Evolutionary conservation across 2,113 vertebrate genomes (phyloP).

Genomic region (Macrotis lagotis): DNA sequence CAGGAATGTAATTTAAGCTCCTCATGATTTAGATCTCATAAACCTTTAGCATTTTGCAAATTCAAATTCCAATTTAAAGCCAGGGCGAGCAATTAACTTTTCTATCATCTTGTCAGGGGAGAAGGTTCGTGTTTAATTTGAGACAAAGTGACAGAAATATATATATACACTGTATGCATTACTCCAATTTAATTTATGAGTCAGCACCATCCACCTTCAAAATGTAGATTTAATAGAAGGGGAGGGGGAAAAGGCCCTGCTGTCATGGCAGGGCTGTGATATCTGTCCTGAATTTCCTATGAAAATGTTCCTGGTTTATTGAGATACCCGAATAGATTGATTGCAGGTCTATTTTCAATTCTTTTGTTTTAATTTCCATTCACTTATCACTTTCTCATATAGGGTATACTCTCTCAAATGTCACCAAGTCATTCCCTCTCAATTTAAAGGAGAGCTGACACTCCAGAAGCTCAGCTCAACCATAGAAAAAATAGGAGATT

Average conservation of each 20-base stretch:
- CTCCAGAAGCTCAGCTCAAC: conserved; percentile 36
- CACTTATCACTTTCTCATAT: conserved; percentile 70
- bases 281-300: conserved; percentile 78
- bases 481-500: conserved; percentile 11
- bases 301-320: conserved; percentile 71
- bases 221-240: conserved; percentile 86
- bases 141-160: conserved; percentile 93
- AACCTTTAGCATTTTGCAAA: conserved; percentile 94
- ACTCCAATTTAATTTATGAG: conserved; percentile 90
- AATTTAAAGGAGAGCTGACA: conserved; percentile 31
- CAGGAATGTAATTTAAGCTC: conserved; percentile 94
- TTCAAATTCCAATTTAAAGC: conserved; percentile 94
- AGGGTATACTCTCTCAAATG: conserved; percentile 61
- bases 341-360: conserved; percentile 77
- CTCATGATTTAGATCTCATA: conserved; percentile 93
- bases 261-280: conserved; percentile 71
- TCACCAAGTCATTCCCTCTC: conserved; percentile 49
- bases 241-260: conserved; percentile 80
- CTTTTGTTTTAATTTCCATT: conserved; percentile 83
- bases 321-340: conserved; percentile 75
- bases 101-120: conserved; percentile 93
- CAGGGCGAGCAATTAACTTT: conserved; percentile 93
- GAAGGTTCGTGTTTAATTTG: conserved; percentile 93
- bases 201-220: conserved; percentile 89
- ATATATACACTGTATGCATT: conserved; percentile 89